Conservation (phyloP, 2,113 vertebrate species). For the Girardinichthys multiradiatus region DNA sequence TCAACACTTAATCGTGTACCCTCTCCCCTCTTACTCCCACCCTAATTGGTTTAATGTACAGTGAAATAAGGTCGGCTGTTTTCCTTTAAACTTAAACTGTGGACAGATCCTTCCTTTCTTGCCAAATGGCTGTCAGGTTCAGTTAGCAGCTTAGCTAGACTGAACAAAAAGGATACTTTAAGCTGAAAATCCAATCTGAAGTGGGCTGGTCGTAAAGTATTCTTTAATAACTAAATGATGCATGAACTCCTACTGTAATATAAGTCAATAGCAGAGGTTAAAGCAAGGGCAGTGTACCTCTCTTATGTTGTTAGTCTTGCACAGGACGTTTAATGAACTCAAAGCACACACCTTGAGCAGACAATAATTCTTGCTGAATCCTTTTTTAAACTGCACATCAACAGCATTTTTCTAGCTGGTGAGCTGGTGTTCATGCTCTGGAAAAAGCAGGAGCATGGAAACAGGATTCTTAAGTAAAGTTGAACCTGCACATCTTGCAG, state of each 20-base stretch:
- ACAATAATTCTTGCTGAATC: constrained; percentile 25
- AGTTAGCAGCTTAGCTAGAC: constrained; percentile 62
- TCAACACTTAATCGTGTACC: constrained; percentile 19
- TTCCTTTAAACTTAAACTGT: constrained; percentile 60
- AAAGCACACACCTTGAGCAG: not conserved
- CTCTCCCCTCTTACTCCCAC: not conserved
- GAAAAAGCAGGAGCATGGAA: constrained; percentile 46
- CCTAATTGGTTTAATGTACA: constrained; percentile 75
- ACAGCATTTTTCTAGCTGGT: not conserved
- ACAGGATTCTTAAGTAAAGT: constrained; percentile 69
- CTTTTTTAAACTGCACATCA: not conserved
- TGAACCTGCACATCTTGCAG: constrained; percentile 61
- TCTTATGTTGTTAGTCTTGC: constrained; percentile 24
- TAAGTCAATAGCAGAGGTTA: constrained; percentile 53
- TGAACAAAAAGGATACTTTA: constrained; percentile 66
- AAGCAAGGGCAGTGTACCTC: constrained; percentile 31
- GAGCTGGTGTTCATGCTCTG: constrained; percentile 3
- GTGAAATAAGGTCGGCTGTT: constrained; percentile 67
- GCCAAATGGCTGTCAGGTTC: constrained; percentile 52
- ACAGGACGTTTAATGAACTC: constrained; percentile 19
- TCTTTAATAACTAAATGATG: constrained; percentile 67
- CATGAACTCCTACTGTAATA: constrained; percentile 44
- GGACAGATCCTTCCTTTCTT: constrained; percentile 44
- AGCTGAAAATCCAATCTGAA: constrained; percentile 73
- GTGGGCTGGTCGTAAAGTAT: constrained; percentile 44